Percentiles rank a stretch among this genome's conserved stretches.
Conservation (phyloP, 2,797 vertebrate species). For the Mallotus villosus region DNA sequence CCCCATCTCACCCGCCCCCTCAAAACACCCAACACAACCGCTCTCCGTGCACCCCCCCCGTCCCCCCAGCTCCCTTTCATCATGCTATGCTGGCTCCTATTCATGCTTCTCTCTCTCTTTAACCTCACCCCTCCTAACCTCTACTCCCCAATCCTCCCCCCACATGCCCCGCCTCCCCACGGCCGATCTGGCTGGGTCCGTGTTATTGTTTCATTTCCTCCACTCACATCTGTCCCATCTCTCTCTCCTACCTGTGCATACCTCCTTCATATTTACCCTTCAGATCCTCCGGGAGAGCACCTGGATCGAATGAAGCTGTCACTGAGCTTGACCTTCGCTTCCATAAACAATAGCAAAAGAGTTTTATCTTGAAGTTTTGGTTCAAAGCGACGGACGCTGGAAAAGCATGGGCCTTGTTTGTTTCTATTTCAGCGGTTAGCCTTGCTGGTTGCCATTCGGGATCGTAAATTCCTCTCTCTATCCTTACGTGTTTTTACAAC, state of each 20-base stretch:
- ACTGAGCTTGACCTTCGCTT: constrained; percentile 8
- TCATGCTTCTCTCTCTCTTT: neutral
- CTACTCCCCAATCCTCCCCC: too few relatives aligned
- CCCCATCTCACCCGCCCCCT: neutral
- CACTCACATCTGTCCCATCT: constrained; percentile 18
- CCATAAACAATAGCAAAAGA: constrained; percentile 10
- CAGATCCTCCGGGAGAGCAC: constrained; percentile 9
- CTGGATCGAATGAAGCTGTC: constrained; percentile 26
- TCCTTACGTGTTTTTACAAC: neutral
- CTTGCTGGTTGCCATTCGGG: neutral
- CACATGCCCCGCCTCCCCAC: neutral
- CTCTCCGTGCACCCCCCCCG: neutral
- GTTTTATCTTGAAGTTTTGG: constrained; percentile 10
- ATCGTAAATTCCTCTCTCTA: neutral
- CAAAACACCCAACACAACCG: neutral
- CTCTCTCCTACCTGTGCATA: constrained; percentile 45
- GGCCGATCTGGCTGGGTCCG: constrained; percentile 3
- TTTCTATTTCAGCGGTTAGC: neutral
- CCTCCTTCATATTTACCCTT: constrained; percentile 45
- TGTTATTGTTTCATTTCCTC: constrained; percentile 71
- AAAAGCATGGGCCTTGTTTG: constrained; percentile 15
- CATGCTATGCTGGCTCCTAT: neutral
- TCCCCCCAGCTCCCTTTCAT: neutral
- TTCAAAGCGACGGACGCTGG: constrained; percentile 4
- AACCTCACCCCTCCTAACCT: constrained; percentile 6